These are phyloP conservation scores for Dendrolimus punctatus DNA, from an alignment of 1,140 invertebrate genomes.

Conservation along the genomic window DNA sequence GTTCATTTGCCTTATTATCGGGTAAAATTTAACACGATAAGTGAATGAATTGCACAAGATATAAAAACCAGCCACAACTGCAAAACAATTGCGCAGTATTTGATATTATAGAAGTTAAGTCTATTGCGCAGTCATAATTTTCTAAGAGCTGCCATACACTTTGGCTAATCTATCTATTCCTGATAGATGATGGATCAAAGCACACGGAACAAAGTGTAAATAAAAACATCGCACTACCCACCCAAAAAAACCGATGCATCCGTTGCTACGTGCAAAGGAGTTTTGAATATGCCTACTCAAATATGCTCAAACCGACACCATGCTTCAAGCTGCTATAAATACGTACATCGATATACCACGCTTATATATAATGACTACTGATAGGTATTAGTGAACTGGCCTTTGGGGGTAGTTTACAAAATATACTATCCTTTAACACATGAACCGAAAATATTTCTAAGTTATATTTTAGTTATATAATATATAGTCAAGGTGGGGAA, in stretches of 20 bases:
- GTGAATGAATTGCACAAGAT: too few species aligned
- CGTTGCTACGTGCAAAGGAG: constrained; percentile 1
- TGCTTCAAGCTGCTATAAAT: constrained; percentile 54
- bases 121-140: background rate
- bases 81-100: background rate
- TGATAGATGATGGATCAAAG: too few species aligned
- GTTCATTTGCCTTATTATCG: too few species aligned
- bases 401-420: background rate
- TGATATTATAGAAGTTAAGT: constrained; percentile 1
- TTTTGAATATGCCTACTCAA: constrained; percentile 7
- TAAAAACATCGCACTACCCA: too few species aligned
- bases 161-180: too few species aligned
- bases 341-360: constrained; percentile 7
- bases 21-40: too few species aligned
- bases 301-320: constrained; percentile 44
- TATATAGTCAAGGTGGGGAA: background rate
- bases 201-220: too few species aligned
- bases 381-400: constrained; percentile 12
- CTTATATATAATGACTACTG: constrained; percentile 1
- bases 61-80: too few species aligned
- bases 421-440: too few species aligned
- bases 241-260: too few species aligned
- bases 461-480: background rate
- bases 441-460: background rate
- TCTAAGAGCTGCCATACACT: too few species aligned